phyloP scores from a whole-genome alignment of 2,888 invertebrate genomes.

The Mythimna lalbum region DNA sequence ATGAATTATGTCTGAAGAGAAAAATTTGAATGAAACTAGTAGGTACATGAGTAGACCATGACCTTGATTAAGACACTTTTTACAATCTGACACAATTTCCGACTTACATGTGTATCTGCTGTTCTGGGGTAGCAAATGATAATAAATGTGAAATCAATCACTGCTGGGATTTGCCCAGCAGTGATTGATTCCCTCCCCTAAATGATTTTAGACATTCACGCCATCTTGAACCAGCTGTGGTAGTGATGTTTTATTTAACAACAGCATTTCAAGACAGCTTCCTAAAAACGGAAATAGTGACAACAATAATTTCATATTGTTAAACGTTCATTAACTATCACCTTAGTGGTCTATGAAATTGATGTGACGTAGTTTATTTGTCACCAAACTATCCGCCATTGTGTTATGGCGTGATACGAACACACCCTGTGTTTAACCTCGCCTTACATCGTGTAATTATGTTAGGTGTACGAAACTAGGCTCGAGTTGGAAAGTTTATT shows the following conservation, averaged over 20 bases:
- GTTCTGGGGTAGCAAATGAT: no score
- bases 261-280: no score
- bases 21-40: background rate
- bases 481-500: conserved; percentile 43
- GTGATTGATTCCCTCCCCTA: no score
- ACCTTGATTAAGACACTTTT: background rate
- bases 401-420: conserved; percentile 55
- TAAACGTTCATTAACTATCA: conserved; percentile 33
- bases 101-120: no score
- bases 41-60: background rate
- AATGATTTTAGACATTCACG: no score
- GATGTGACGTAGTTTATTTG: conserved; percentile 58
- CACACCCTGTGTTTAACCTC: conserved; percentile 60
- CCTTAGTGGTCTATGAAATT: conserved; percentile 26
- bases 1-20: background rate
- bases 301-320: no score
- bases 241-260: no score
- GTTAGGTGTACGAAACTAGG: conserved; percentile 36
- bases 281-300: no score
- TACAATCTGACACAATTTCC: no score
- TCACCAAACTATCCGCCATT: conserved; percentile 57
- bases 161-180: no score
- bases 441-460: conserved; percentile 46
- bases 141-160: no score
- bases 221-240: no score